Evolutionary conservation across 2,113 vertebrate genomes (phyloP).

Genomic region (Clupea harengus): DNA sequence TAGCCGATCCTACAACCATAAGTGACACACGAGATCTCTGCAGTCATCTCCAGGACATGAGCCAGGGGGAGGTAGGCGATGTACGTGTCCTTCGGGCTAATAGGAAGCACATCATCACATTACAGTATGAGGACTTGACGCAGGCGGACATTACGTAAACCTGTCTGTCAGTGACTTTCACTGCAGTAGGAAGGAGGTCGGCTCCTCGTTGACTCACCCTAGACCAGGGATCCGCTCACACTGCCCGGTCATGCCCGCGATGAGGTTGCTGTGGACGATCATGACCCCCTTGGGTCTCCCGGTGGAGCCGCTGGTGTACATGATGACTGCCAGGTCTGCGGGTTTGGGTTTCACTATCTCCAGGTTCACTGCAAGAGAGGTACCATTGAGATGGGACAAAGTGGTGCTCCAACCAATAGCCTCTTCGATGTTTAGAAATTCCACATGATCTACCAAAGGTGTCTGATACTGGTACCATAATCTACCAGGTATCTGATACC

Average conservation of each 20-base stretch:
- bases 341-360: conserved; percentile 77
- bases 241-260: conserved; percentile 95
- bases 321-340: conserved; percentile 88
- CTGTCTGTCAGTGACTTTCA: not conserved
- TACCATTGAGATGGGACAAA: not conserved
- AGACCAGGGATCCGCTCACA: conserved; percentile 94
- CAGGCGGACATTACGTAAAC: not conserved
- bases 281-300: conserved; percentile 95
- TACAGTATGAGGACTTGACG: not conserved
- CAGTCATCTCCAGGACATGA: conserved; percentile 94
- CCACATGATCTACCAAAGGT: not conserved
- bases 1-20: conserved; percentile 97
- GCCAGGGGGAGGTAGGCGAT: conserved; percentile 96
- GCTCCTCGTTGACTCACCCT: conserved; percentile 75
- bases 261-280: conserved; percentile 92
- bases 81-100: conserved; percentile 88
- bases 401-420: no score
- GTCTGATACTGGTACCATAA: not conserved
- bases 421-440: not conserved
- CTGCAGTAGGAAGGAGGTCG: not conserved
- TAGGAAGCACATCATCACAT: conserved; percentile 25
- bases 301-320: conserved; percentile 99
- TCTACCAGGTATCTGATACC: not conserved
- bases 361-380: conserved; percentile 68
- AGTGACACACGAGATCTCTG: conserved; percentile 93